Evolutionary conservation across 2,888 invertebrate genomes (phyloP).

Genomic region (Stegophylla sp.): DNA sequence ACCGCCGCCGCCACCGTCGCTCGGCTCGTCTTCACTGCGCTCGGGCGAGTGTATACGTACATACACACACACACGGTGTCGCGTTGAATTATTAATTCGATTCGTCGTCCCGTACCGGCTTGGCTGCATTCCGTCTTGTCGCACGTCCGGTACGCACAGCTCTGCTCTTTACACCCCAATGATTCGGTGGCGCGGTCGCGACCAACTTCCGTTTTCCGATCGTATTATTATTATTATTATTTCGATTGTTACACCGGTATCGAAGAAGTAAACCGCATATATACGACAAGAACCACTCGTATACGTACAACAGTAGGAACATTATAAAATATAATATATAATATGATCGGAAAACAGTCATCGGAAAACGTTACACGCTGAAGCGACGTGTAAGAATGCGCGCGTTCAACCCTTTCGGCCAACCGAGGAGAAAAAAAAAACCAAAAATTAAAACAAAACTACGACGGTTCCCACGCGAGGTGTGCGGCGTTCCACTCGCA

Average conservation of each 20-base stretch:
- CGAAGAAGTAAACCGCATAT: neutral
- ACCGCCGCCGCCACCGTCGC: neutral
- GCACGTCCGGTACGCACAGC: constrained; percentile 6
- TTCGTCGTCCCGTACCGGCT: neutral
- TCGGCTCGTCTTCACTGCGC: too few species aligned
- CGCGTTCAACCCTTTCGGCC: constrained; percentile 1
- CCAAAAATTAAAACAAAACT: neutral
- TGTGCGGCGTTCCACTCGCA: constrained; percentile 31
- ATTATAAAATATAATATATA: too few species aligned
- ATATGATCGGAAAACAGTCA: constrained; percentile 19
- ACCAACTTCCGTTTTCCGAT: constrained; percentile 30
- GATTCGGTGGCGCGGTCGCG: neutral
- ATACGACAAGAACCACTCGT: neutral
- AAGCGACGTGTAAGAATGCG: constrained; percentile 32
- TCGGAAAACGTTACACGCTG: neutral
- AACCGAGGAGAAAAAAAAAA: neutral
- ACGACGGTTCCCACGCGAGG: constrained; percentile 22
- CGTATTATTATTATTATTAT: too few species aligned
- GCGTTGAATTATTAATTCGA: neutral
- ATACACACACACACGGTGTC: too few species aligned
- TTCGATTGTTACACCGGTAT: too few species aligned
- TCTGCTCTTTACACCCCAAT: constrained; percentile 11
- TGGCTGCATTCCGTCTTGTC: constrained; percentile 17
- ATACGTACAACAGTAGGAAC: too few species aligned
- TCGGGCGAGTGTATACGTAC: too few species aligned